Conservation (phyloP, 2,797 vertebrate genomes). For the Poeciliopsis infans region DNA sequence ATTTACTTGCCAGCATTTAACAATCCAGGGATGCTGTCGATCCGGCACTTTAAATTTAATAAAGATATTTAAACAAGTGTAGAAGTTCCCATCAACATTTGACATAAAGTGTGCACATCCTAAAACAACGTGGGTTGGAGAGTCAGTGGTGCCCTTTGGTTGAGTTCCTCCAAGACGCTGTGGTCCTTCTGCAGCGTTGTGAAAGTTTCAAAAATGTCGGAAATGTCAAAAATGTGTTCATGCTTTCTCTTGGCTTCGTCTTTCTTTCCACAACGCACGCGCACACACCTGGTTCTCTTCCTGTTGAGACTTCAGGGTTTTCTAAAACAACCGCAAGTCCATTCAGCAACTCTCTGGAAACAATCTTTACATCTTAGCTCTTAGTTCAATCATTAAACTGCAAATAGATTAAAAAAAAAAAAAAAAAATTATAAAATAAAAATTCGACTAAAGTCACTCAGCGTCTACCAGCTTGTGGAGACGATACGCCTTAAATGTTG, state of each 20-base stretch:
- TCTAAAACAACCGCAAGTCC: slow-evolving; percentile 22
- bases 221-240: slow-evolving; percentile 6
- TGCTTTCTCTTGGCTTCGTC: not conserved
- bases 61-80: slow-evolving; percentile 19
- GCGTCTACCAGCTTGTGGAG: slow-evolving; percentile 38
- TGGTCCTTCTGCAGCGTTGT: slow-evolving; percentile 2
- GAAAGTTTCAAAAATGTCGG: slow-evolving; percentile 4
- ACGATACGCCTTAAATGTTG: not conserved
- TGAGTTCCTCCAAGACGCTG: slow-evolving; percentile 14
- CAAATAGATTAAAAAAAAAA: slow-evolving; percentile 31
- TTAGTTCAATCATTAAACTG: slow-evolving; percentile 32
- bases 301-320: slow-evolving; percentile 11
- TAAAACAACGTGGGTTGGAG: not conserved
- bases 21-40: slow-evolving; percentile 7
- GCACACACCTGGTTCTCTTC: slow-evolving; percentile 2
- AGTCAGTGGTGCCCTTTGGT: slow-evolving; percentile 2
- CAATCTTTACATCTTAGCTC: slow-evolving; percentile 27
- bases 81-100: slow-evolving; percentile 14
- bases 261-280: not conserved
- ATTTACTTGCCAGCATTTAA: slow-evolving; percentile 30
- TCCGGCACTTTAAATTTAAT: slow-evolving; percentile 47
- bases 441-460: slow-evolving; percentile 47
- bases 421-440: slow-evolving; percentile 8
- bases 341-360: slow-evolving; percentile 31
- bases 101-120: not conserved